A percentile compares a stretch with the other conserved stretches of the same genome.
Conservation (phyloP, 2,888 invertebrate species). For the Trachelus iudaicus region DNA sequence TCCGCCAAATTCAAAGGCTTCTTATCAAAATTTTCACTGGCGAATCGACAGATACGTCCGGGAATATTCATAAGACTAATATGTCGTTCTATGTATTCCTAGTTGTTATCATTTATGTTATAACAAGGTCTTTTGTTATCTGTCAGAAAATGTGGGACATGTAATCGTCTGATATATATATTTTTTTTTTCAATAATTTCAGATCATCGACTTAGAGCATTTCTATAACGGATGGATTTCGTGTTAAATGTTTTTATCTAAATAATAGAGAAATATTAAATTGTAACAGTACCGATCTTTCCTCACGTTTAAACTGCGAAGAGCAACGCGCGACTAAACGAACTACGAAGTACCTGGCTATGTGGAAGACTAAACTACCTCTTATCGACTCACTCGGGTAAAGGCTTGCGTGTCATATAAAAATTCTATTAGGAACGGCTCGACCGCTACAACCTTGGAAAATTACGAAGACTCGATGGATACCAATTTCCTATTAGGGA, state of each 20-base stretch:
- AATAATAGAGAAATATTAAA: neutral
- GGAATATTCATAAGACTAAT: neutral
- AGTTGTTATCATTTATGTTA: neutral
- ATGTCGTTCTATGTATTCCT: neutral
- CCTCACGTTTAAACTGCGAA: conserved; percentile 31
- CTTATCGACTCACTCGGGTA: conserved; percentile 50
- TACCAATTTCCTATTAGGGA: conserved; percentile 9
- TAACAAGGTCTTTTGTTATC: neutral
- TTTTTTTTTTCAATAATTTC: neutral
- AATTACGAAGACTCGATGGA: neutral
- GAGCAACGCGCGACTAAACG: conserved; percentile 43
- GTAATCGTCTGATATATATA: neutral
- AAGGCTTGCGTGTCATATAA: conserved; percentile 12
- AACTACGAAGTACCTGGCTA: conserved; percentile 25
- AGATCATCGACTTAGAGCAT: neutral
- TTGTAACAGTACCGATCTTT: neutral
- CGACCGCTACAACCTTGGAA: neutral
- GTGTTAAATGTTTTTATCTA: neutral
- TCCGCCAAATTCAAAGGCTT: neutral
- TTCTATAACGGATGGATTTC: neutral
- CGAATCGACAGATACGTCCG: neutral
- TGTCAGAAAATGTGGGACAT: neutral
- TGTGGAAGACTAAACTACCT: conserved; percentile 47
- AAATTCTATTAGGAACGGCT: neutral
- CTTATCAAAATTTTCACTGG: neutral